Percentiles rank a stretch among this genome's conserved stretches.
phyloP scores from a whole-genome alignment of 2,113 vertebrate species.

The Rhabdornis inornatus region DNA sequence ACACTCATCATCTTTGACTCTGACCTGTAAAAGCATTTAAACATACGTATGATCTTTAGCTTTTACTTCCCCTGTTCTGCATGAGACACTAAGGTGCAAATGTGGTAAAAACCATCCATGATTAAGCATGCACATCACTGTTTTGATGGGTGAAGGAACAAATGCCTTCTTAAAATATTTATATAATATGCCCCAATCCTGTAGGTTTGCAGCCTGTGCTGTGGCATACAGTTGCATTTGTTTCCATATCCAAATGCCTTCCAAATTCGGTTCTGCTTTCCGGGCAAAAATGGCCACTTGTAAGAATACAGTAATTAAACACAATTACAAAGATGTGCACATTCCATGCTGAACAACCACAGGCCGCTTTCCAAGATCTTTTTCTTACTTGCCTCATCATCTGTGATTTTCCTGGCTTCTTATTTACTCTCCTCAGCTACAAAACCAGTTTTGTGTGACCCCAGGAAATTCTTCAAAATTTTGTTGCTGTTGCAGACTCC shows the following conservation, averaged over 20 bases:
- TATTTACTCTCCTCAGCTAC: background rate
- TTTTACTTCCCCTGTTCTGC: background rate
- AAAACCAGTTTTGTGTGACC: background rate
- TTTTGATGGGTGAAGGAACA: background rate
- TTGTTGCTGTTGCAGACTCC: background rate
- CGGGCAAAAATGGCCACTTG: accelerated
- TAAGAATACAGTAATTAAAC: background rate
- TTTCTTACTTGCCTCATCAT: background rate
- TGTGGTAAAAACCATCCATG: background rate
- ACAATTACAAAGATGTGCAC: background rate
- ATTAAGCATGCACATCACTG: background rate
- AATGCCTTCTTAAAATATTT: background rate
- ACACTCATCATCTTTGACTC: background rate
- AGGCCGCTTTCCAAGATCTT: background rate
- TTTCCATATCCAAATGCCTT: background rate
- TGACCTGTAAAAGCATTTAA: background rate
- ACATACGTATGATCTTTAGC: background rate
- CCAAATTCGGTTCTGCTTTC: background rate
- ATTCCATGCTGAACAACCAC: background rate
- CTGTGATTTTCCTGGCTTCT: background rate
- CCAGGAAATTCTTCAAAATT: background rate
- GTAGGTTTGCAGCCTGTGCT: background rate
- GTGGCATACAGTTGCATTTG: background rate
- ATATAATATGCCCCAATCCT: background rate
- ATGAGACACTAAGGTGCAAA: background rate